These are phyloP conservation scores for Coracopsis vasa DNA, from an alignment of 2,113 vertebrate species.

Conservation along the genomic window DNA sequence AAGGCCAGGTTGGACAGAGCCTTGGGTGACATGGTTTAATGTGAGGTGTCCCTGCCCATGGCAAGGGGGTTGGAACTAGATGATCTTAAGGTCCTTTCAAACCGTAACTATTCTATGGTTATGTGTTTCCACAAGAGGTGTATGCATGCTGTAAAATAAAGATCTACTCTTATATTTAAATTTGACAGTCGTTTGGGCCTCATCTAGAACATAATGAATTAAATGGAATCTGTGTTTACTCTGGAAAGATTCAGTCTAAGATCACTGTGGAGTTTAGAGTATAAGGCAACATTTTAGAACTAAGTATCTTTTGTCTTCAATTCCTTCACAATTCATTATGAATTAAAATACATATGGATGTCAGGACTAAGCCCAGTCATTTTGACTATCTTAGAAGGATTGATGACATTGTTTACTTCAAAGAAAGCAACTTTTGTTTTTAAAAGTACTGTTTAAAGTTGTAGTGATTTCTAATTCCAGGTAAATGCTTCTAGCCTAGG, in stretches of 20 bases:
- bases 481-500: background rate
- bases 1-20: too few species aligned
- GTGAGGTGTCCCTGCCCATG: too few species aligned
- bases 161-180: background rate
- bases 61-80: too few species aligned
- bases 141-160: background rate
- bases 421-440: background rate
- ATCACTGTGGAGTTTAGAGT: background rate
- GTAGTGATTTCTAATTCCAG: background rate
- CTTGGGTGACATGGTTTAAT: too few species aligned
- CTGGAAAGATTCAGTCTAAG: background rate
- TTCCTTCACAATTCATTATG: background rate
- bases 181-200: background rate
- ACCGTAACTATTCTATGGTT: too few species aligned
- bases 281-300: background rate
- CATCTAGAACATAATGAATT: background rate
- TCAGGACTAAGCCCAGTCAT: background rate
- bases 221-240: background rate
- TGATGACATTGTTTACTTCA: background rate
- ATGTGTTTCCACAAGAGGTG: background rate
- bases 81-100: too few species aligned
- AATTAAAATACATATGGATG: background rate
- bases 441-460: background rate
- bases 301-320: background rate
- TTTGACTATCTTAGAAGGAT: background rate